Conservation (phyloP, 1,140 invertebrate species). For the Conopomorpha cramerella region DNA sequence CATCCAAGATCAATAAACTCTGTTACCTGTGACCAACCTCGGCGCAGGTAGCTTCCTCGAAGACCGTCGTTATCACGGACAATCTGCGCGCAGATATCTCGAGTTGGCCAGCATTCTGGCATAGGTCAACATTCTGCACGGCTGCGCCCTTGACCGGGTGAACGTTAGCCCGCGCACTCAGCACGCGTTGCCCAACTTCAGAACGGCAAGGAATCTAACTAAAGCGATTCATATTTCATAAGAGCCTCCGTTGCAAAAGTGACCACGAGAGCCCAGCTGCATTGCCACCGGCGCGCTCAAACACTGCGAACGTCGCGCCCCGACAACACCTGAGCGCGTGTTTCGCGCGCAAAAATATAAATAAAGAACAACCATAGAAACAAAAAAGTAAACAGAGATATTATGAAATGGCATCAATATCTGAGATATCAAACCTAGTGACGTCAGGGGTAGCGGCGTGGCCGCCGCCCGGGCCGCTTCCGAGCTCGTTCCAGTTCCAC, state of each 20-base stretch:
- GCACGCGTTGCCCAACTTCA: slow-evolving; percentile 42
- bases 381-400: no score
- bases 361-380: neutral
- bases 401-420: no score
- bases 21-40: no score
- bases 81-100: no score
- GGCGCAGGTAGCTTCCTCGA: no score
- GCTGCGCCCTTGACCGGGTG: slow-evolving; percentile 37
- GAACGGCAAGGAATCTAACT: slow-evolving; percentile 34
- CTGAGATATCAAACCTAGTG: slow-evolving; percentile 23
- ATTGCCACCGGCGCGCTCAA: neutral
- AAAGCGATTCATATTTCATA: slow-evolving; percentile 51
- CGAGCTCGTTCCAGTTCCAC: slow-evolving; percentile 34
- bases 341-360: no score
- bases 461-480: slow-evolving; percentile 30
- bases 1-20: no score
- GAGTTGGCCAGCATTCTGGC: no score
- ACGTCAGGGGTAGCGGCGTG: slow-evolving; percentile 37
- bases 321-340: neutral
- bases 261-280: neutral
- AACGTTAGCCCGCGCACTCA: no score
- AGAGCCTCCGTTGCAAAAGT: slow-evolving; percentile 24
- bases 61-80: no score
- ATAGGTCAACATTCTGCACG: slow-evolving; percentile 31
- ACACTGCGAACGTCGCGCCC: neutral